Conservation (phyloP, 2,113 vertebrate genomes). For the Hyperoodon ampullatus region DNA sequence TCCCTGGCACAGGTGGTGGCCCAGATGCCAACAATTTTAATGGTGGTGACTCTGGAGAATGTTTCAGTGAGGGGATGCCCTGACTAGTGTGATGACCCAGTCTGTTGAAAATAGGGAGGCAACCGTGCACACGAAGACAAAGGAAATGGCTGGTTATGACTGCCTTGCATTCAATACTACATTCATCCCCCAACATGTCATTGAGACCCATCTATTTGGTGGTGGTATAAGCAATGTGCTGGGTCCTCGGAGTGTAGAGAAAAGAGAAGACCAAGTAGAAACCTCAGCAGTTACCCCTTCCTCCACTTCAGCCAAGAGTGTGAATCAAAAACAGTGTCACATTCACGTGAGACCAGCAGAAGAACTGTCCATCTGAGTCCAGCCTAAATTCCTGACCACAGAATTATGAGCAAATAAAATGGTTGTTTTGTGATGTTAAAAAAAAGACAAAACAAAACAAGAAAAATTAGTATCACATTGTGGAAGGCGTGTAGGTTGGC, state of each 20-base stretch:
- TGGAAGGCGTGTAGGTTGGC: not conserved
- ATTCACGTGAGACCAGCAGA: not conserved
- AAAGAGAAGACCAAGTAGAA: not conserved
- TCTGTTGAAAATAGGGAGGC: rapidly evolving
- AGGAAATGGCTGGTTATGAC: too few species aligned
- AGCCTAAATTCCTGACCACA: not conserved
- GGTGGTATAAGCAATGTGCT: not conserved
- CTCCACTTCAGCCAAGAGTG: rapidly evolving
- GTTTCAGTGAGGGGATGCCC: not conserved
- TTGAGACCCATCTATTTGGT: not conserved
- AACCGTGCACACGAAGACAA: rapidly evolving
- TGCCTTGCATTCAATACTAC: rapidly evolving
- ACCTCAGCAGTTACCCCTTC: rapidly evolving
- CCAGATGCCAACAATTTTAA: not conserved
- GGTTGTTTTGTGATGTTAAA: not conserved
- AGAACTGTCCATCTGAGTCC: not conserved
- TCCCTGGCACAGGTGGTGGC: not conserved
- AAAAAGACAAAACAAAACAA: too few species aligned
- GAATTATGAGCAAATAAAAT: conserved; percentile 2
- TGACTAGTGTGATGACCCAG: not conserved
- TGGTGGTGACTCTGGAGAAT: not conserved
- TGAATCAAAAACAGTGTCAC: too few species aligned
- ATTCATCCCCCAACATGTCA: rapidly evolving
- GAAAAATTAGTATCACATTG: rapidly evolving
- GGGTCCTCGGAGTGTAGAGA: not conserved